Conservation (phyloP, 1,140 invertebrate species). For the Dufourea novaeangliae region DNA sequence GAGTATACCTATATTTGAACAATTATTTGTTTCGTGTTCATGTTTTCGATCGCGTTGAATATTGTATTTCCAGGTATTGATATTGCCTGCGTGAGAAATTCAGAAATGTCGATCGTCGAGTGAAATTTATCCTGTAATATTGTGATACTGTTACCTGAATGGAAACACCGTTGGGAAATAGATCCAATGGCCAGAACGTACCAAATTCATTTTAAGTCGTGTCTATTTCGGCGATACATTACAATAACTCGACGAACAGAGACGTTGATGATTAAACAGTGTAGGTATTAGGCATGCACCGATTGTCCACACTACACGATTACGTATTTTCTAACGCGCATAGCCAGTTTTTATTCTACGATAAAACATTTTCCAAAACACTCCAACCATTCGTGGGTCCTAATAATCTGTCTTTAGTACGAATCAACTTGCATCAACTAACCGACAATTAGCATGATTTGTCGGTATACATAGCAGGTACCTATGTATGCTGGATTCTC, state of each 20-base stretch:
- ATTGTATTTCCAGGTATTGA: background rate
- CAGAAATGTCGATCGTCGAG: constrained; percentile 41
- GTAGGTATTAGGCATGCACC: no score
- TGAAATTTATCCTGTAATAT: constrained; percentile 31
- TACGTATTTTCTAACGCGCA: no score
- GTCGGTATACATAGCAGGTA: no score
- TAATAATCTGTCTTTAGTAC: no score
- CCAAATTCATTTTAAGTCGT: constrained; percentile 22
- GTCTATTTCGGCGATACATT: constrained; percentile 35
- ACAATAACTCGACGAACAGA: background rate
- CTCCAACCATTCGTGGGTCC: no score
- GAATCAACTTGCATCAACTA: no score
- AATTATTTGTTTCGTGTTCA: background rate
- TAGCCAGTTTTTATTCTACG: no score
- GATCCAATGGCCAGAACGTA: constrained; percentile 30
- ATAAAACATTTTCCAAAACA: no score
- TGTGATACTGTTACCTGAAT: constrained; percentile 50
- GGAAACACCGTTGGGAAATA: constrained; percentile 61
- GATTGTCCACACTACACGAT: no score
- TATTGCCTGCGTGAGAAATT: constrained; percentile 46
- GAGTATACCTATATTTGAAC: no score
- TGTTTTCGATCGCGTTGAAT: background rate
- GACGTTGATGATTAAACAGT: no score
- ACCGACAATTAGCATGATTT: no score
- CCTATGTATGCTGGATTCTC: background rate